These are phyloP conservation scores for Heliconius eleuchia DNA, from an alignment of 1,140 invertebrate species.

Conservation along the genomic window DNA sequence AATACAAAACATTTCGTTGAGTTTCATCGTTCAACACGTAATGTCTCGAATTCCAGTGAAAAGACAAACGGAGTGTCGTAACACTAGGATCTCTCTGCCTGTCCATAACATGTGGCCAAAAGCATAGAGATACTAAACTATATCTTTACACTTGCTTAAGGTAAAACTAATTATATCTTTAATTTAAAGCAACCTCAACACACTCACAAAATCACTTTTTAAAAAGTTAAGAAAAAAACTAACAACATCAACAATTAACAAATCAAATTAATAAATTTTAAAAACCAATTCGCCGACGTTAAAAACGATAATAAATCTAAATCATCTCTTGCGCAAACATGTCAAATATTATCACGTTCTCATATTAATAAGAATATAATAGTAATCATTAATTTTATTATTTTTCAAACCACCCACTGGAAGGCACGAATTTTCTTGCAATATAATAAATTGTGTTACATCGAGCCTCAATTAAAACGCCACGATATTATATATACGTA, in stretches of 20 bases:
- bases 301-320: slow-evolving; percentile 31
- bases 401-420: slow-evolving; percentile 27
- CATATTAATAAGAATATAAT: slow-evolving; percentile 30
- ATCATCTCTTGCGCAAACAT: slow-evolving; percentile 28
- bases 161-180: no score
- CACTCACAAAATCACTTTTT: not conserved
- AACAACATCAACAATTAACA: not conserved
- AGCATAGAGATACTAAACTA: no score
- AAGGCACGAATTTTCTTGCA: slow-evolving; percentile 32
- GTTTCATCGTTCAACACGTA: no score
- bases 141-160: no score
- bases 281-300: slow-evolving; percentile 22
- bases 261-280: slow-evolving; percentile 29
- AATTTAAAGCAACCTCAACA: not conserved
- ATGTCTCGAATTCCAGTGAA: no score
- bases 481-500: not conserved
- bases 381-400: slow-evolving; percentile 26
- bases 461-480: slow-evolving; percentile 18
- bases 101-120: no score
- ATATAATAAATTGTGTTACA: slow-evolving; percentile 26
- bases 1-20: no score
- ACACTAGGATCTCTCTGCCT: no score
- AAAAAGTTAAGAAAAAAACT: not conserved
- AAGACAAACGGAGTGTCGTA: no score
- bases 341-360: slow-evolving; percentile 32